Evolutionary conservation across 2,797 vertebrate genomes (phyloP), one percentile per base, ranked within the genome.

Genomic region (Diplodus puntazzo): DNA sequence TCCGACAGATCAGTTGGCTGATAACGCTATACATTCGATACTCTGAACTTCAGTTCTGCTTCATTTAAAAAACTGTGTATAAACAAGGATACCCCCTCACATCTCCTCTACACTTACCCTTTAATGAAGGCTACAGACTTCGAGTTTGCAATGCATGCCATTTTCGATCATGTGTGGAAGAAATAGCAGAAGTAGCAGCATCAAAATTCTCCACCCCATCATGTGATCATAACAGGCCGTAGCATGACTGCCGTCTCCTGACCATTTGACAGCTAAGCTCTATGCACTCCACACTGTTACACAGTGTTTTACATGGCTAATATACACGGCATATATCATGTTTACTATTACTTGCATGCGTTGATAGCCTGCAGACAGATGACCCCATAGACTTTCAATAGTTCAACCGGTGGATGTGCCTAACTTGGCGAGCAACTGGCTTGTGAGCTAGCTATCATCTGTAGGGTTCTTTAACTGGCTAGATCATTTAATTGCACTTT

Each of bases 181-280:
- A 73, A 87, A 73, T 9, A 78, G 70, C 76, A 85, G 83, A 88
- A 88, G 82, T 69, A 46, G 65, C 54, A 18, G 39, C 54, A 25
- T 30, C 58, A 80, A 69, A 58, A 34, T 14, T 46, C 64, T 61
- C 60, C 78, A 25, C 21, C 65, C 53, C 48, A 53, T 94, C 93
- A 94, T 92, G 92, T 93, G 93, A 94, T 42, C 81, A 87, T 23
- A 91, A 88, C 87, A 87, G 88, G 88, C 82, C 85, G 30, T 5
- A 43, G 54, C 77, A 48, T 75, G 70, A 71, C 67, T 69, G 3
- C 55, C 7, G 52, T 49, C 30, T 48, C 43, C 69, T 52, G 59
- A 42, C 18, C n/a, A n/a, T 46, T 13, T 84, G 61, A 81, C 76
- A 60, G 57, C 48, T 14, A 1, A 17, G 27, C 11, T 52, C 20